phyloP scores from a whole-genome alignment of 2,113 vertebrate species.

The Alligator sinensis region DNA sequence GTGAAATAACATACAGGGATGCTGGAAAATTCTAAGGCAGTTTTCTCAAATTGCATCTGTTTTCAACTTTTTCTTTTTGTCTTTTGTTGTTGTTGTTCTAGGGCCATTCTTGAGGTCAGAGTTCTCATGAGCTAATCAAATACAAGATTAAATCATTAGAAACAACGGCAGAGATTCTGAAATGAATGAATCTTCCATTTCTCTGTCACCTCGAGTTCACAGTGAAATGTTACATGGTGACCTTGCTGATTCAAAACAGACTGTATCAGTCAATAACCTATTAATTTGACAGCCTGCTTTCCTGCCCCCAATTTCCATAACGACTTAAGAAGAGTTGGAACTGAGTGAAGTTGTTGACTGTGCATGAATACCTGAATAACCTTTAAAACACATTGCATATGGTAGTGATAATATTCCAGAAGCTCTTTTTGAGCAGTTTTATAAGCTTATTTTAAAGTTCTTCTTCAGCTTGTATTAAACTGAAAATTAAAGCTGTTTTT shows the following conservation, averaged over 20 bases:
- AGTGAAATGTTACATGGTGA: conserved; percentile 4
- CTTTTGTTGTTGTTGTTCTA: neutral
- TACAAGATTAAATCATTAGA: conserved; percentile 39
- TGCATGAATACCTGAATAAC: neutral
- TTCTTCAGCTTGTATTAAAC: neutral
- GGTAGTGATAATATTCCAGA: neutral
- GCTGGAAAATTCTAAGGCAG: neutral
- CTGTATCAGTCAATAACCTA: neutral
- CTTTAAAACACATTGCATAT: neutral
- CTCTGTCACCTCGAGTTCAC: neutral
- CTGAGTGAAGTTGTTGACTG: neutral
- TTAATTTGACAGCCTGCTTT: conserved; percentile 31
- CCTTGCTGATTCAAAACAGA: neutral
- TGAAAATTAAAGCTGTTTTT: neutral
- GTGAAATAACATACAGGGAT: neutral
- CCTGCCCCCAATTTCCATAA: neutral
- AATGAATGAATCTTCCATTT: conserved; percentile 12
- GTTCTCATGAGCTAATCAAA: conserved; percentile 14
- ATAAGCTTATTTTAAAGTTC: neutral
- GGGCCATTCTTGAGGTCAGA: neutral
- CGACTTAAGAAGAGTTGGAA: neutral
- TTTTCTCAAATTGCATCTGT: neutral
- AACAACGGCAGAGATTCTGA: neutral
- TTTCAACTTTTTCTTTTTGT: neutral
- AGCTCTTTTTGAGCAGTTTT: neutral